These are phyloP conservation scores for Rhinatrema bivittatum DNA, from an alignment of 2,797 vertebrate genomes.

Conservation along the genomic window DNA sequence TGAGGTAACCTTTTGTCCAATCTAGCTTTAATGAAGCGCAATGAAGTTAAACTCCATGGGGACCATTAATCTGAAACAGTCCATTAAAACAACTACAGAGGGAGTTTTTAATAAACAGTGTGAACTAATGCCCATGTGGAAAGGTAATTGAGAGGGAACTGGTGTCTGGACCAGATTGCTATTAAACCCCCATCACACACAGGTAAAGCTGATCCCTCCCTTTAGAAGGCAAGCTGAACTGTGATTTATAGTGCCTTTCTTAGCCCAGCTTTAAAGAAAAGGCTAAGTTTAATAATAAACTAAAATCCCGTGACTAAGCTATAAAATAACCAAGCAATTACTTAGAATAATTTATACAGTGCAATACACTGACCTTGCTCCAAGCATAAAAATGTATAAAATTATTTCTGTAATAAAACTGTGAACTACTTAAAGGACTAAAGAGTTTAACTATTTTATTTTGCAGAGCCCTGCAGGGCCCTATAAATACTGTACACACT, in stretches of 20 bases:
- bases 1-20: conserved; percentile 72
- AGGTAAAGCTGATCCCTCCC: conserved; percentile 55
- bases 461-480: conserved; percentile 36
- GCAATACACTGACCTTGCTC: conserved; percentile 65
- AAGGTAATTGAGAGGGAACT: conserved; percentile 67
- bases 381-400: conserved; percentile 66
- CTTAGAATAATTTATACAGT: conserved; percentile 72
- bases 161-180: conserved; percentile 58
- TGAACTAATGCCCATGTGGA: conserved; percentile 70
- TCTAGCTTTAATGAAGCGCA: conserved; percentile 71
- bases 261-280: conserved; percentile 53
- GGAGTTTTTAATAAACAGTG: conserved; percentile 76
- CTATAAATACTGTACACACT: conserved; percentile 54
- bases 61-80: conserved; percentile 73
- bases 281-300: conserved; percentile 59
- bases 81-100: conserved; percentile 70
- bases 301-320: conserved; percentile 60
- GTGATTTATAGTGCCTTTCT: conserved; percentile 62
- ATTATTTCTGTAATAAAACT: conserved; percentile 65
- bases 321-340: conserved; percentile 72
- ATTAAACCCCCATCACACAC: conserved; percentile 69
- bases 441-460: conserved; percentile 60
- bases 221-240: conserved; percentile 46
- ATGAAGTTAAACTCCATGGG: conserved; percentile 66
- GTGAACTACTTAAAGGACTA: conserved; percentile 61